phyloP scores from a whole-genome alignment of 2,113 vertebrate genomes.

The Elephas maximus region DNA sequence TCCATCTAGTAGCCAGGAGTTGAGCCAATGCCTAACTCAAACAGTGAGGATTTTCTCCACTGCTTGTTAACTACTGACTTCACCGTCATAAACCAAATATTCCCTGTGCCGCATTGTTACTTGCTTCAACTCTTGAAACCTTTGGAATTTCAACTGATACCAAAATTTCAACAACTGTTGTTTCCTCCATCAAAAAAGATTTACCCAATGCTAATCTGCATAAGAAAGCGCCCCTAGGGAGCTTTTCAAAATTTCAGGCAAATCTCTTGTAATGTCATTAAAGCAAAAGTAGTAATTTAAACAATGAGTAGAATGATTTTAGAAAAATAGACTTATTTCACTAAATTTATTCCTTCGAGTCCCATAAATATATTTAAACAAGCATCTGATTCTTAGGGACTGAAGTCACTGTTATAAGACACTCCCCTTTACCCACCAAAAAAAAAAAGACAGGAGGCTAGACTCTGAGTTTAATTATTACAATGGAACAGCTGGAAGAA shows the following conservation, averaged over 20 bases:
- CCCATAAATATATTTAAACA: constrained; percentile 76
- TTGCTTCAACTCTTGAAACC: constrained; percentile 31
- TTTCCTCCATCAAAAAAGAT: constrained; percentile 44
- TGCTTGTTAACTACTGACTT: not conserved
- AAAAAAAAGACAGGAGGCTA: not conserved
- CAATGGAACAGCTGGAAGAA: constrained; percentile 58
- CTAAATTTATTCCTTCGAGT: constrained; percentile 72
- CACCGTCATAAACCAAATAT: not conserved
- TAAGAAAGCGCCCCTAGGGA: not conserved
- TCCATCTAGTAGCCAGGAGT: not conserved
- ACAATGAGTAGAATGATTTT: constrained; percentile 73
- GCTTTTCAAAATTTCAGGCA: constrained; percentile 62
- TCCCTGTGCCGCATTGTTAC: not conserved
- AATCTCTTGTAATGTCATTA: constrained; percentile 68
- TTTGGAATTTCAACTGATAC: constrained; percentile 39
- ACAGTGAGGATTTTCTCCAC: not conserved
- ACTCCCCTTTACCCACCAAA: not conserved
- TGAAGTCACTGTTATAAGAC: constrained; percentile 70
- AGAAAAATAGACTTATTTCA: constrained; percentile 56
- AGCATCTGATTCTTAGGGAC: constrained; percentile 67
- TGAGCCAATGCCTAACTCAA: not conserved
- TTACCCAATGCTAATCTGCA: constrained; percentile 38
- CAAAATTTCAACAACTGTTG: constrained; percentile 65
- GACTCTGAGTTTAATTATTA: constrained; percentile 73
- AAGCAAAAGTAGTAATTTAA: constrained; percentile 71